Percentiles rank a stretch among this genome's conserved stretches.
phyloP scores from a whole-genome alignment of 2,888 invertebrate species.

The Hydropsyche betteni region DNA sequence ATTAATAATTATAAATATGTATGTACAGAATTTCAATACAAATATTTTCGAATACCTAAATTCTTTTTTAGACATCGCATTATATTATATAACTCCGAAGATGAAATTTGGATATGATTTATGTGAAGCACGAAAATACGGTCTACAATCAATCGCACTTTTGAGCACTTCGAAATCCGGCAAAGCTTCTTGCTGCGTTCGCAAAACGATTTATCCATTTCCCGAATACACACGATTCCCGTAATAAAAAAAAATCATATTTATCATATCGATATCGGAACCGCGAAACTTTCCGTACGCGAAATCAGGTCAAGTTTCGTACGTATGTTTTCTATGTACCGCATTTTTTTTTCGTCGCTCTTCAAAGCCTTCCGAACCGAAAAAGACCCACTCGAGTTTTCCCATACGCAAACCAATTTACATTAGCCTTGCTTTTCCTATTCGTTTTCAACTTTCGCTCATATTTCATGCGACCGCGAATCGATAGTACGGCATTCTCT shows the following conservation, averaged over 20 bases:
- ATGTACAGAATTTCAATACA: slow-evolving; percentile 2
- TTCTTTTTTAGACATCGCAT: too few species aligned
- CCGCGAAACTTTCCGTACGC: neutral
- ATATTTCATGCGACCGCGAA: slow-evolving; percentile 16
- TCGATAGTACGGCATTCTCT: neutral
- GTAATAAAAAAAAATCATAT: neutral
- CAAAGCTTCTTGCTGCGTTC: too few species aligned
- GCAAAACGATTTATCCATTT: slow-evolving; percentile 15
- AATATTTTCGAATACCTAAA: neutral
- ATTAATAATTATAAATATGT: slow-evolving; percentile 19
- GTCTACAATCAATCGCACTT: neutral
- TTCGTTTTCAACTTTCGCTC: slow-evolving; percentile 24
- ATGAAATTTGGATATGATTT: neutral
- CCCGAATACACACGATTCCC: neutral
- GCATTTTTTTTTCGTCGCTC: slow-evolving; percentile 1
- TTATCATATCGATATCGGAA: slow-evolving; percentile 24
- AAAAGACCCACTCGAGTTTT: slow-evolving; percentile 19
- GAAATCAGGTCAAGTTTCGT: slow-evolving; percentile 14
- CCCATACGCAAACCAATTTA: slow-evolving; percentile 23
- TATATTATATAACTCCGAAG: neutral
- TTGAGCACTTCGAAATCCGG: slow-evolving; percentile 1
- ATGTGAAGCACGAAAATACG: slow-evolving; percentile 2
- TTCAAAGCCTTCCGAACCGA: slow-evolving; percentile 2
- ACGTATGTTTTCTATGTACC: neutral
- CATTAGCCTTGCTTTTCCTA: slow-evolving; percentile 21